A percentile compares a stretch with the other conserved stretches of the same genome.
These are phyloP conservation scores for Alligator sinensis DNA, from an alignment of 2,113 vertebrate species.

Conservation along the genomic window DNA sequence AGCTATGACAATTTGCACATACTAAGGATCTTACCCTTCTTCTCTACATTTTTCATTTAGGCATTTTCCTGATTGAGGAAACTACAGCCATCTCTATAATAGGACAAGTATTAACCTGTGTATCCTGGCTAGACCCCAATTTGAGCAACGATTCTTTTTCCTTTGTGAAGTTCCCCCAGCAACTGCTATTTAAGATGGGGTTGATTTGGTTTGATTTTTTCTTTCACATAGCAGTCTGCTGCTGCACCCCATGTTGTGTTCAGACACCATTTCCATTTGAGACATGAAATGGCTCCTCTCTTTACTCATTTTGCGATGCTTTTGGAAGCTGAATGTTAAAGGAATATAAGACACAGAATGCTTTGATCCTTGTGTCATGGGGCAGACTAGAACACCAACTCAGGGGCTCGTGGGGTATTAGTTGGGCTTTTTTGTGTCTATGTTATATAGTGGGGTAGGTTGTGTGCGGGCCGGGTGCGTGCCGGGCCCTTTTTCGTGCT, in stretches of 20 bases:
- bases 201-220: not conserved
- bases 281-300: not conserved
- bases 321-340: not conserved
- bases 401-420: not conserved
- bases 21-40: not conserved
- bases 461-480: too few relatives aligned
- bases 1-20: not conserved
- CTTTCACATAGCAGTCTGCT: not conserved
- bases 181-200: not conserved
- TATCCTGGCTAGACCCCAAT: not conserved
- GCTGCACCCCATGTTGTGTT: not conserved
- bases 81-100: not conserved
- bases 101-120: not conserved
- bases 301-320: not conserved
- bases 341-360: not conserved
- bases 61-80: not conserved
- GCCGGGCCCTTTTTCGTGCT: too few relatives aligned
- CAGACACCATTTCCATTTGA: fast-evolving
- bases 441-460: too few relatives aligned
- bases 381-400: too few relatives aligned
- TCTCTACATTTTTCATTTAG: not conserved
- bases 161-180: not conserved
- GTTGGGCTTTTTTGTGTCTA: not conserved
- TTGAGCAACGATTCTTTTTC: not conserved
- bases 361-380: not conserved